Base-by-base conservation (phyloP, 2,113 vertebrate species). In the Rhabdomys dilectus region DNA sequence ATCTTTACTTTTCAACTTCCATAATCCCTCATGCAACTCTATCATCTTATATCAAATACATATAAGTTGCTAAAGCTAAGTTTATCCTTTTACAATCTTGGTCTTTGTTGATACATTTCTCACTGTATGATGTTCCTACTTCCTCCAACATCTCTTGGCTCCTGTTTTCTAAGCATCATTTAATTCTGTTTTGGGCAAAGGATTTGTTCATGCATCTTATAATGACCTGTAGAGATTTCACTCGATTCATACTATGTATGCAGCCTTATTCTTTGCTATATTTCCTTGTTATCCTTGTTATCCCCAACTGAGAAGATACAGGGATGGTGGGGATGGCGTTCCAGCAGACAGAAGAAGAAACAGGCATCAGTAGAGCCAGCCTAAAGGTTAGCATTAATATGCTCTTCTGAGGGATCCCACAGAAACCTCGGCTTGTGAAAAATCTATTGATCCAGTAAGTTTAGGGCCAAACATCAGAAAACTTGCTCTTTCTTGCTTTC, bases 91-190 rank as follows among this genome's bases (percentile, higher is more conserved):
- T 91, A 87, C n/a, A 68, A 0, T 78, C 45, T 91, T 22, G 75
- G 48, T 70, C 26, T 62, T 81, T 42, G 13, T 82, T 85, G 39
- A 26, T n/a, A 4, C 2, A 68, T n/a, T 91, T 95, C 8, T 17
- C 21, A 12, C 31, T 62, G 36, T 17, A 77, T 86, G 17, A 24
- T 62, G 60, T 82, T 78, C 10, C 22, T 15, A n/a, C 15, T 78
- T 56, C n/a, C 36, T 86, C 29, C 22, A 56, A 72, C 36, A 51
- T 76, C 11, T 39, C 62, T 72, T 96, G 66, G 45, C 8, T 80
- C 53, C 86, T 89, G 51, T n/a, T 96, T 95, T 93, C 77, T 26
- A 81, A 60, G 4, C 24, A 72, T 76, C 21, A 68, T 4, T 87
- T 93, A 72, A 77, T 92, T 22, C 21, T 64, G 24, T 10, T 45